Evolutionary conservation across 2,797 vertebrate species (phyloP).

Genomic region (Megalops cyprinoides): DNA sequence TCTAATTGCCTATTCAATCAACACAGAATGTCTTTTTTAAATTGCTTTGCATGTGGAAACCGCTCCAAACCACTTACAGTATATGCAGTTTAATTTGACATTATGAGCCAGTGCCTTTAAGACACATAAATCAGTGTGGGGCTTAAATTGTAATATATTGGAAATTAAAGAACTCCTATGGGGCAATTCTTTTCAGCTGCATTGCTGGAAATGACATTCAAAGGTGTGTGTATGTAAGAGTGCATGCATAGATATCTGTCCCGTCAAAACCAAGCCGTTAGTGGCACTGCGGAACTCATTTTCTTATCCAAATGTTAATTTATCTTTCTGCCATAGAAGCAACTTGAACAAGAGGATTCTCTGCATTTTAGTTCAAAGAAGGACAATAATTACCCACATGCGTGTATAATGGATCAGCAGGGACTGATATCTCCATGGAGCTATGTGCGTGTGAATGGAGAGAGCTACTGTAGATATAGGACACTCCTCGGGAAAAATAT

Average conservation of each 20-base stretch:
- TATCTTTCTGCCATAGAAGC: not conserved
- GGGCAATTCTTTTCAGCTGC: not conserved
- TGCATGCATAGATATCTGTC: not conserved
- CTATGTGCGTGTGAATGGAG: not conserved
- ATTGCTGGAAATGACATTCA: not conserved
- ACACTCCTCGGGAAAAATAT: too few relatives aligned
- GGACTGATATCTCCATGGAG: too few relatives aligned
- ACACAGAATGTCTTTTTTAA: not conserved
- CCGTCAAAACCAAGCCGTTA: not conserved
- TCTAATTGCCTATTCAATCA: not conserved
- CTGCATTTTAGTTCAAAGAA: not conserved
- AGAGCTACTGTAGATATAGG: too few relatives aligned
- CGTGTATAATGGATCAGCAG: too few relatives aligned
- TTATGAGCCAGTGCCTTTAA: not conserved
- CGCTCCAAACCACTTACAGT: not conserved
- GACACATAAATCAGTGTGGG: constrained; percentile 1
- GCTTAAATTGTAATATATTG: not conserved
- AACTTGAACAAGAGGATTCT: not conserved
- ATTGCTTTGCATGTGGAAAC: not conserved
- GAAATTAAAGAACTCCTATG: constrained; percentile 4
- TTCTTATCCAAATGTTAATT: not conserved
- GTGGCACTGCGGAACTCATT: not conserved
- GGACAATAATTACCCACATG: too few relatives aligned
- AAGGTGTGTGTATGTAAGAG: not conserved
- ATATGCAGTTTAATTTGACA: not conserved